Evolutionary conservation across 1,140 invertebrate genomes (phyloP), one percentile per base, ranked within the genome.

Genomic region (Archegozetes longisetosus): DNA sequence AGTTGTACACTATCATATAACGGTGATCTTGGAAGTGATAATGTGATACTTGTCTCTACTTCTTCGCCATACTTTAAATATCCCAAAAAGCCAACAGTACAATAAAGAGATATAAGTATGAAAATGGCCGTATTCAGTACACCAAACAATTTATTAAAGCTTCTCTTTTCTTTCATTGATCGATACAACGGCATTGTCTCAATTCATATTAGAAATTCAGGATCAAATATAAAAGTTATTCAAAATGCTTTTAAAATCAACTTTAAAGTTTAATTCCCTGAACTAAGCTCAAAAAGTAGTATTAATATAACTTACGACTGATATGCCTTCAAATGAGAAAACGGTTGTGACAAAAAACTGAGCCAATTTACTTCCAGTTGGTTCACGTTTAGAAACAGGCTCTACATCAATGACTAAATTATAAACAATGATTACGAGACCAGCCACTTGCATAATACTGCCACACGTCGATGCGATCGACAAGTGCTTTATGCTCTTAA

Each of bases 291-390:
- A n/a, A n/a, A n/a, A n/a, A n/a, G n/a, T n/a, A n/a, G n/a, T n/a
- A n/a, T n/a, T n/a, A n/a, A n/a, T n/a, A n/a, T n/a, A n/a, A n/a
- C 61, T 12, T 69, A 84, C 82, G 74, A 84, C 77, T 68, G 82
- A 82, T 69, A 92, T 88, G n/a, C 88, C 85, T 77, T 88, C 86
- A 76, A 86, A 87, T 4, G 85, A 83, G 73, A 89, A 91, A 62
- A 91, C 84, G 20, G 85, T 86, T 2, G 86, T 88, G 3, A 86
- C 86, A 76, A 90, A 88, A 70, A 83, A 89, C 0, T 88, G 73
- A 0, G 88, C 83, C 55, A 86, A 67, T 59, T 81, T 61, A n/a
- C 53, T 32, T 12, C 27, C 64, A 32, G 69, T 61, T 0, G 65
- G 59, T n/a, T 67, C 67, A 0, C 64, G 48, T 40, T 17, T 23